These are phyloP conservation scores for Lipophrys pholis DNA, from an alignment of 2,113 vertebrate species.

Conservation along the genomic window DNA sequence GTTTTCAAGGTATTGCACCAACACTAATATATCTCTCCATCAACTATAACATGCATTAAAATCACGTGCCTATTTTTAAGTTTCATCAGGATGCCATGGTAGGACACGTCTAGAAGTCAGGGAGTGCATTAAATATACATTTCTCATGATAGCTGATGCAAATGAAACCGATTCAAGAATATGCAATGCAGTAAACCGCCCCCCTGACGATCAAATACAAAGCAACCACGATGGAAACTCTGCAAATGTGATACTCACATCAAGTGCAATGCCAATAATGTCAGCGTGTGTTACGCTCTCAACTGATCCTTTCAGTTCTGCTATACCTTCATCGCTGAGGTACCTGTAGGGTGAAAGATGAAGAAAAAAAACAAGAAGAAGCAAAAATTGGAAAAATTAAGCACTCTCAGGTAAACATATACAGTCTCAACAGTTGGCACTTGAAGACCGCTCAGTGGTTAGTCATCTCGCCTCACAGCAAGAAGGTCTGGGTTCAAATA, in stretches of 20 bases:
- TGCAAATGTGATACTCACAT: constrained; percentile 86
- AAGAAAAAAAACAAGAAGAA: not conserved
- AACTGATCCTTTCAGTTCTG: constrained; percentile 88
- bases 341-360: constrained; percentile 83
- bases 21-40: no score
- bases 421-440: not conserved
- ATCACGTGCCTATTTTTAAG: no score
- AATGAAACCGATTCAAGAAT: no score
- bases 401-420: not conserved
- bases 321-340: constrained; percentile 95
- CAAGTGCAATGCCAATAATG: constrained; percentile 91
- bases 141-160: not conserved
- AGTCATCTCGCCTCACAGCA: no score
- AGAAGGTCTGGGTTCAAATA: no score
- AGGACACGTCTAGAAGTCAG: not conserved
- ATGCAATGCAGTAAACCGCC: no score
- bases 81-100: not conserved
- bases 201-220: no score
- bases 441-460: not conserved
- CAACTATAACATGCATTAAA: no score
- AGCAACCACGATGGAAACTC: no score
- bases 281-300: constrained; percentile 88
- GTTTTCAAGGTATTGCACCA: no score
- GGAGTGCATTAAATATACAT: not conserved
- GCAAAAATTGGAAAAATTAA: not conserved